phyloP scores from a whole-genome alignment of 2,888 invertebrate species.

The Clanis bilineata region DNA sequence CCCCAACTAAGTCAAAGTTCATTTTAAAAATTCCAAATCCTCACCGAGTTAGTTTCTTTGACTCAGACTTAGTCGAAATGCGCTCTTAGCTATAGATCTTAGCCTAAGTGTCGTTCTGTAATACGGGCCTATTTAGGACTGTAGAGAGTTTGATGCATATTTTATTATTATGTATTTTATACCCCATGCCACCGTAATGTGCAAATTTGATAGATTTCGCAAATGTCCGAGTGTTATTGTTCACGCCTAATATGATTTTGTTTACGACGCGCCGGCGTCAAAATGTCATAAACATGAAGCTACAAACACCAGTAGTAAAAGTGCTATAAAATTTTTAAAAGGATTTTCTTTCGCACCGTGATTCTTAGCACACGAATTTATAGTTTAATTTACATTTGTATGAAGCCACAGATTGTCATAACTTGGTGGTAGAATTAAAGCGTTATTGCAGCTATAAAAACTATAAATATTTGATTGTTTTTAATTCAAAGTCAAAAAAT shows the following conservation, averaged over 20 bases:
- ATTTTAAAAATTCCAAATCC: too few species aligned
- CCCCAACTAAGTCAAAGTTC: too few species aligned
- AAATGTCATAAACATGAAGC: slow-evolving; percentile 5
- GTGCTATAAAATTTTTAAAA: slow-evolving; percentile 7
- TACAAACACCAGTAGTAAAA: slow-evolving; percentile 10
- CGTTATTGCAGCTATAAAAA: not conserved
- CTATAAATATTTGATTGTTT: not conserved
- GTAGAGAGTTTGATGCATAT: too few species aligned
- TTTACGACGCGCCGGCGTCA: slow-evolving; percentile 10
- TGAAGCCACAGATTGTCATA: not conserved
- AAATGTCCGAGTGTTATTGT: slow-evolving; percentile 14
- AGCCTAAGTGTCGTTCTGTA: too few species aligned
- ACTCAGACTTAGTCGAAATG: too few species aligned
- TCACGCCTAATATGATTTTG: slow-evolving; percentile 16
- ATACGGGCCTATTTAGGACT: too few species aligned
- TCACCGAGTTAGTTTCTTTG: too few species aligned
- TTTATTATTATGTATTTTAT: too few species aligned
- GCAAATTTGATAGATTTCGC: slow-evolving; percentile 12
- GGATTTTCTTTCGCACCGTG: slow-evolving; percentile 3
- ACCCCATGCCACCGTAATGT: not conserved
- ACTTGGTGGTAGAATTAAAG: not conserved
- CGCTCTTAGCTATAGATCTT: too few species aligned
- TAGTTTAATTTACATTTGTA: not conserved
- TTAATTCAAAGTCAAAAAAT: too few species aligned
- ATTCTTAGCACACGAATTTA: not conserved